These are phyloP conservation scores for Neopelma chrysocephalum DNA, from an alignment of 2,797 vertebrate genomes.

Conservation along the genomic window DNA sequence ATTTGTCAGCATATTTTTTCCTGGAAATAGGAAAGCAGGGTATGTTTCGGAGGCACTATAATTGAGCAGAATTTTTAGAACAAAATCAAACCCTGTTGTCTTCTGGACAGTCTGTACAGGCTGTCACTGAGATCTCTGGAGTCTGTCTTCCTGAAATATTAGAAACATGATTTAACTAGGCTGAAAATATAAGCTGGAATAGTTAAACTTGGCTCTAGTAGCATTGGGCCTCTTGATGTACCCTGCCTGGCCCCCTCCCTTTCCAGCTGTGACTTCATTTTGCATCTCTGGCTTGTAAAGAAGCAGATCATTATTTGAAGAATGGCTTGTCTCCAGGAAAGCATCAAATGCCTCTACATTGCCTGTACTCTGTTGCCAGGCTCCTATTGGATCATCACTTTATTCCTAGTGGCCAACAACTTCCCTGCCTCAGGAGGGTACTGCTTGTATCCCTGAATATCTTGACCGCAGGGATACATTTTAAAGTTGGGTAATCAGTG, in stretches of 20 bases:
- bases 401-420: neutral
- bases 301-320: neutral
- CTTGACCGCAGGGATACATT: neutral
- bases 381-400: neutral
- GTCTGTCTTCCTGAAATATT: neutral
- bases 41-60: neutral
- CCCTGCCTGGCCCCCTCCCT: neutral
- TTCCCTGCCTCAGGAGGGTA: neutral
- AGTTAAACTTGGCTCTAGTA: neutral
- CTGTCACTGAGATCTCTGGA: neutral
- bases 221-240: neutral
- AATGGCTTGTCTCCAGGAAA: neutral
- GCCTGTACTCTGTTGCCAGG: neutral
- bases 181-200: neutral
- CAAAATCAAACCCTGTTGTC: neutral
- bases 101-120: neutral
- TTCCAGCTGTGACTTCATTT: neutral
- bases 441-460: neutral
- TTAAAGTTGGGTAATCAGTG: neutral
- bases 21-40: neutral
- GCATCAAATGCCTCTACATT: neutral
- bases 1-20: neutral
- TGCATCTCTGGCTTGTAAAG: neutral
- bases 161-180: neutral
- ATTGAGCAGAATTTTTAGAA: neutral